Percentiles rank a stretch among this genome's conserved stretches.
phyloP scores from a whole-genome alignment of 2,888 invertebrate species.

The Invenusta paracnida region DNA sequence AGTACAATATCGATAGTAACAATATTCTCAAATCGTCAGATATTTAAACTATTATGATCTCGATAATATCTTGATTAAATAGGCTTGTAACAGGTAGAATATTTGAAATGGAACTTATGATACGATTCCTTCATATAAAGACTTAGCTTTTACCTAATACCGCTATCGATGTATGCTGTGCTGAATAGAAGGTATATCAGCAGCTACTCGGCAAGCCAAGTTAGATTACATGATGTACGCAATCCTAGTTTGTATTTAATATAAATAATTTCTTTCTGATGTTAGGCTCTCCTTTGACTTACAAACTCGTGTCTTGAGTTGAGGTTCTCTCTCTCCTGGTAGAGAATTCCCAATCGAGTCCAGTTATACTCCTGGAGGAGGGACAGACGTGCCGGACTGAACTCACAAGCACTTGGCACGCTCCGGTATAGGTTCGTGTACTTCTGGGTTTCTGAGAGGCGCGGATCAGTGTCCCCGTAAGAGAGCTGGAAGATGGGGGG shows the following conservation, averaged over 20 bases:
- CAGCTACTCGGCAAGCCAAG: no score
- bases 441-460: constrained; percentile 20
- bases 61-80: no score
- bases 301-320: background rate
- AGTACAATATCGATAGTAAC: no score
- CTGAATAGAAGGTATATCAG: no score
- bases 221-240: no score
- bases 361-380: constrained; percentile 87
- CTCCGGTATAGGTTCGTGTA: constrained; percentile 94
- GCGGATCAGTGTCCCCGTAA: constrained; percentile 31
- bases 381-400: constrained; percentile 82
- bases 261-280: background rate
- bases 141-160: background rate
- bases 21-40: no score
- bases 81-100: no score
- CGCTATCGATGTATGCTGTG: no score
- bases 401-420: constrained; percentile 90
- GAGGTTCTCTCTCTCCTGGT: constrained; percentile 55
- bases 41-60: no score
- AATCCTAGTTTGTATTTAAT: background rate
- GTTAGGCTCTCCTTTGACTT: no score
- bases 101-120: no score
- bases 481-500: constrained; percentile 33
- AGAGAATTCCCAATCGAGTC: constrained; percentile 92
- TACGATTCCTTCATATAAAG: background rate